Base-by-base conservation (phyloP, 1,140 invertebrate genomes). In the Drosophila azteca region DNA sequence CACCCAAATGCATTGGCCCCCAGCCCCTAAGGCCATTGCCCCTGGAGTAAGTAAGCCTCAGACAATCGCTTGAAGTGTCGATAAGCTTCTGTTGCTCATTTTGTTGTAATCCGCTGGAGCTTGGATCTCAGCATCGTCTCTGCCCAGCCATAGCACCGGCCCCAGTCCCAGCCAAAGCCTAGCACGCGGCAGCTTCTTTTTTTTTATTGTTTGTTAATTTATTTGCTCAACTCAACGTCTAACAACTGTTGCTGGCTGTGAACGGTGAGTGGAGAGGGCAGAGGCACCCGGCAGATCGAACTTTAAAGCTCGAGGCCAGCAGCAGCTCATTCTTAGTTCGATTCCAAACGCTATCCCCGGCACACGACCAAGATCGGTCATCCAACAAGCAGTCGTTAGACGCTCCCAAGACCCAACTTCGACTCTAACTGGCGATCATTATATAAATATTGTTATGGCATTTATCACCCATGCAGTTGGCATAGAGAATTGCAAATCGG, bases 161-260 rank as follows among this genome's bases (percentile, higher is more conserved):
- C 29, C 8, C 29, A 31, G 31, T 3, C 31, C 0, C 31, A 9
- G 8, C 31, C 31, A 3, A 8, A 26, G 41, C 22, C 22, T 24
- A 65, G 29, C 31, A 8, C 31, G 20, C 17, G 7, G 6, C 31
- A 22, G 31, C 31, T 48, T 39, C 22, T 13, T 15, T n/a, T 24
- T 24, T 20, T 43, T 55, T 39, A 67, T 67, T 70, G 67, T 69
- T 58, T 70, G 67, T 22, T 69, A 69, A 70, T 70, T 70, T 55
- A 69, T 58, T 68, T 20, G 46, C 41, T 39, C 35, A 39, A 39
- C 35, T 13, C 41, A 26, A 48, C 41, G 43, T 13, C n/a, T 35
- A 66, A 65, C 63, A 66, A 66, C 60, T 66, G 60, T 43, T 48
- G 17, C 45, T 64, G 44, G 9, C 29, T 6, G n/a, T 11, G 49